A percentile compares a stretch with the other conserved stretches of the same genome.
Evolutionary conservation across 2,113 vertebrate genomes (phyloP).

Genomic region (Vidua chalybeata): DNA sequence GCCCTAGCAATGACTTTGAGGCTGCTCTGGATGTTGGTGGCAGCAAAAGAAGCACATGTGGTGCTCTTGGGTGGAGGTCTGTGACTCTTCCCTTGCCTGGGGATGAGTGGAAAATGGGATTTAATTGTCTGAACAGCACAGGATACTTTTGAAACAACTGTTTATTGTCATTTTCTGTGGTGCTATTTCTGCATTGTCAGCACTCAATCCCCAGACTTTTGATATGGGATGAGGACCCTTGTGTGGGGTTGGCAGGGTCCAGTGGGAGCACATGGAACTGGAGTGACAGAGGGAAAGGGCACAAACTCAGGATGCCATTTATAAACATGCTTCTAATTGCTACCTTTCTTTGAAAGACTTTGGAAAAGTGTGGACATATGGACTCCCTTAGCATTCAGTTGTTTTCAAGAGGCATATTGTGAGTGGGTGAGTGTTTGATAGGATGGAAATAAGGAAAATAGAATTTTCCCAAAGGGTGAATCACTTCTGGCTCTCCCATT

Average conservation of each 20-base stretch:
- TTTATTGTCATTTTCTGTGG: neutral
- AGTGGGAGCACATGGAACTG: neutral
- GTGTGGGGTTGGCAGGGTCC: neutral
- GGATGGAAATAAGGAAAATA: constrained; percentile 78
- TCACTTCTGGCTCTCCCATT: constrained; percentile 76
- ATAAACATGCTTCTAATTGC: neutral
- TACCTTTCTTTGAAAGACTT: constrained; percentile 5
- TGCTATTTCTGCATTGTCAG: neutral
- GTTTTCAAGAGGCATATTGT: constrained; percentile 50
- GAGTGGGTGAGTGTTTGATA: constrained; percentile 51
- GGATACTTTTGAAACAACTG: neutral
- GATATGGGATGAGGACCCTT: fast-evolving
- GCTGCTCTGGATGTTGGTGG: neutral
- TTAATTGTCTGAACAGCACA: neutral
- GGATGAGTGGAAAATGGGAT: neutral
- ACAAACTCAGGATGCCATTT: neutral
- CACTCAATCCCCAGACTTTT: neutral
- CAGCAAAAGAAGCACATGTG: neutral
- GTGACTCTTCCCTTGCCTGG: neutral
- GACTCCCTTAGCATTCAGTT: neutral
- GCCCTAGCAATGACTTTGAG: neutral
- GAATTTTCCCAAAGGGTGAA: constrained; percentile 68
- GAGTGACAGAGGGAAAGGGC: neutral
- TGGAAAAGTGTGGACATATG: neutral
- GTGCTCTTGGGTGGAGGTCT: neutral